phyloP scores from a whole-genome alignment of 1,140 invertebrate genomes.

The Hetaerina americana region DNA sequence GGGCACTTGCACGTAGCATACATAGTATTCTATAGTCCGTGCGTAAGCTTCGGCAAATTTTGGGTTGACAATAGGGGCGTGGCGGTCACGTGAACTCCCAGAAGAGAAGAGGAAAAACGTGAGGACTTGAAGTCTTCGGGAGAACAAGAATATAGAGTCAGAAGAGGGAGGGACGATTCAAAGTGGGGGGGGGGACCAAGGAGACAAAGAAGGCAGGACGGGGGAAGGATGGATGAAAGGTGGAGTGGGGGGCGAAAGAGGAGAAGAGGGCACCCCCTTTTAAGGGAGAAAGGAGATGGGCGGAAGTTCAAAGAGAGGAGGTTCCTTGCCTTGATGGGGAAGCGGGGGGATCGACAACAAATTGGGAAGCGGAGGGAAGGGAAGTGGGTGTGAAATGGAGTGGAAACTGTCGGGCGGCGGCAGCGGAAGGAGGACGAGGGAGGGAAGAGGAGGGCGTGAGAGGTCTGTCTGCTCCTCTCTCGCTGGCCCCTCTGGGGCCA shows the following conservation, averaged over 20 bases:
- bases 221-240: not conserved
- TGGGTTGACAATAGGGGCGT: no score
- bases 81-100: no score
- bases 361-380: not conserved
- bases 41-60: no score
- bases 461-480: no score
- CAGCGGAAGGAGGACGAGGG: not conserved
- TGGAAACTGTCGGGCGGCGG: not conserved
- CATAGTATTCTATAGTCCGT: no score
- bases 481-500: not conserved
- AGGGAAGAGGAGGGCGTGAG: no score
- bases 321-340: no score
- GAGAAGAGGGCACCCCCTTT: not conserved
- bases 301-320: not conserved
- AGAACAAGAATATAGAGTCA: no score
- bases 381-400: not conserved
- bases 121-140: no score
- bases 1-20: no score
- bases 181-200: not conserved
- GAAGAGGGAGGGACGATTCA: no score
- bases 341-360: not conserved
- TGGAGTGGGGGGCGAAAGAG: not conserved
- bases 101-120: no score
- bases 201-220: not conserved
- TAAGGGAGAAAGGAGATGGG: not conserved